These are phyloP conservation scores for Phocoena phocoena DNA, from an alignment of 2,113 vertebrate species.

Conservation along the genomic window DNA sequence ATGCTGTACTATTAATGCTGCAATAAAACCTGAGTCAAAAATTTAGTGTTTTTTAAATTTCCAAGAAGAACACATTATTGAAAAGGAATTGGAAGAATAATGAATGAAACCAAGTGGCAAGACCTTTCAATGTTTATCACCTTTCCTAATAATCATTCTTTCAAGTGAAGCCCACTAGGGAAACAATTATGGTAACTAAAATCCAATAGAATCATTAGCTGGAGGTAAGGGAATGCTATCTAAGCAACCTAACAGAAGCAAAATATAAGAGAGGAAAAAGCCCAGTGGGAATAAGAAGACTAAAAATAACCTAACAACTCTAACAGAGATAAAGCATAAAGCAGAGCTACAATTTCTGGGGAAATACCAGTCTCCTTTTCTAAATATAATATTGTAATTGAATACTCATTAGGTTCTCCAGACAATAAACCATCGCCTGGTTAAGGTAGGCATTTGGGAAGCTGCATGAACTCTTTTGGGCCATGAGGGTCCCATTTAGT, in stretches of 20 bases:
- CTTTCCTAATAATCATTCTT: constrained; percentile 43
- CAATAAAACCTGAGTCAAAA: not conserved
- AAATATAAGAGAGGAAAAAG: constrained; percentile 15
- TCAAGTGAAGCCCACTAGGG: constrained; percentile 37
- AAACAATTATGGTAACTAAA: constrained; percentile 33
- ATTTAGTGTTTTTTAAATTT: not conserved
- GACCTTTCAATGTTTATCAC: not conserved
- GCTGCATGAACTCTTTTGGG: constrained; percentile 52
- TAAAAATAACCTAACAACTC: constrained; percentile 31
- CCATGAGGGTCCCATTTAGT: constrained; percentile 69
- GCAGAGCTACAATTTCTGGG: constrained; percentile 21
- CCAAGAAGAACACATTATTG: not conserved
- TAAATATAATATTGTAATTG: constrained; percentile 52
- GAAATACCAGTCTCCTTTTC: constrained; percentile 40
- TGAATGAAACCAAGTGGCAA: not conserved
- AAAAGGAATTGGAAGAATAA: constrained; percentile 23
- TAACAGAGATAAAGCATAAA: not conserved
- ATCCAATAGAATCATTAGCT: not conserved
- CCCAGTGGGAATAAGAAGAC: not conserved
- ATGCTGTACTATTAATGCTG: not conserved
- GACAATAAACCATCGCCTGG: constrained; percentile 68
- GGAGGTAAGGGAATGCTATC: not conserved
- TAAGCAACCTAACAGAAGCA: not conserved
- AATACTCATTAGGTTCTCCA: constrained; percentile 52
- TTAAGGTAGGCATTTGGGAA: constrained; percentile 73